phyloP scores from a whole-genome alignment of 2,113 vertebrate species.

The Microtus richardsoni region DNA sequence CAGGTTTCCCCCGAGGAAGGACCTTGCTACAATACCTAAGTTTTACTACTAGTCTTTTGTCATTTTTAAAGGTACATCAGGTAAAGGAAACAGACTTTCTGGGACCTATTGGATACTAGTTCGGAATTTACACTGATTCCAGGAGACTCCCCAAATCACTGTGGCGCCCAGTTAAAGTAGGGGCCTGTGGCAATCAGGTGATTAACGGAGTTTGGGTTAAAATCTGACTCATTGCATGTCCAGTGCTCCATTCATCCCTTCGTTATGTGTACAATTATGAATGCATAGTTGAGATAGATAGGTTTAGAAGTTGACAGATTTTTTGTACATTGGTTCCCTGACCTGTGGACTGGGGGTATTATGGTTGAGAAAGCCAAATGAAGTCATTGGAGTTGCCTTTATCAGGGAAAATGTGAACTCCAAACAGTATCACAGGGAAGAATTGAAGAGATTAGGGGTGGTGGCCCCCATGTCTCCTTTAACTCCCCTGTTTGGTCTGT shows the following conservation, averaged over 20 bases:
- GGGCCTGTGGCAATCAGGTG: background rate
- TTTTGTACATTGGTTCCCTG: background rate
- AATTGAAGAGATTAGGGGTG: background rate
- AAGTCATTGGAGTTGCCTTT: background rate
- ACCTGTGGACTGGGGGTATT: background rate
- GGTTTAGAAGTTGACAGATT: background rate
- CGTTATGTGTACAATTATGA: background rate
- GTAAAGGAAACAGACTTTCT: background rate
- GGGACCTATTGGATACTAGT: background rate
- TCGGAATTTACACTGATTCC: background rate
- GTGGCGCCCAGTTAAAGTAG: background rate
- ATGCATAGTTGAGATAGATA: background rate
- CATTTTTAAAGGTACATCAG: too few species aligned
- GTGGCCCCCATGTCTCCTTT: background rate
- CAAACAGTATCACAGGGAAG: background rate
- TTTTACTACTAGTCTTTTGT: background rate
- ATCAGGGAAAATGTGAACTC: background rate
- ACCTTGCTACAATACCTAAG: background rate
- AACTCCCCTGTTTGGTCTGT: background rate
- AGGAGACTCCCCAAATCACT: background rate
- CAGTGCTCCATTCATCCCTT: background rate
- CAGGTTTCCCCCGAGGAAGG: background rate
- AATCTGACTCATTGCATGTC: background rate
- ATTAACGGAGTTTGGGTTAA: background rate
- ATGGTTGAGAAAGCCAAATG: background rate